Evolutionary conservation across 2,888 invertebrate species (phyloP), one percentile per base, ranked within the genome.

Genomic region (Tetranychus truncatus): DNA sequence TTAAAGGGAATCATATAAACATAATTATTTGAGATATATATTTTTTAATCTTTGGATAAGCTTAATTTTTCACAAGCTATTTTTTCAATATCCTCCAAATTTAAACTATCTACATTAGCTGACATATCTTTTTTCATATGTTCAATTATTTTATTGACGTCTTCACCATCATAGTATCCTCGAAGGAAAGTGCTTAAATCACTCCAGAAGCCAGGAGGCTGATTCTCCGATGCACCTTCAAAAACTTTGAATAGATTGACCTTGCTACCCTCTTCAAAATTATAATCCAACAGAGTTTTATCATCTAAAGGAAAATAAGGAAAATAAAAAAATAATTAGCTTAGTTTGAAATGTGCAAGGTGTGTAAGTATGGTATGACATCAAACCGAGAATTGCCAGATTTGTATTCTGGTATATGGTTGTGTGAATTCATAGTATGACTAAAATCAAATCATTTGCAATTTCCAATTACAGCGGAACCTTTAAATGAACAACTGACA

Each of bases 21-120:
- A 34, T 34, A 34, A 34, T 34, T 34, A 34, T 34, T 34, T 34
- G 34, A 34, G 34, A 34, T 34, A 34, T 34, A 34, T 34, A 34
- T 34, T 34, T 34, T 34, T 55, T 55, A 55, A 55, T 55, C 15
- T 55, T 55, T 55, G 15, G 9, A 2, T 15, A 55, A 55, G 15
- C 15, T 55, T 7, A 55, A 15, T 15, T 15, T 55, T 55, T 55
- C 55, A 7, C 15, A 55, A 21, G 79, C 79, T 45, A 79, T 74
- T 72, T 79, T 78, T 73, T 79, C 79, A 72, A 79, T 79, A 71
- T 79, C 79, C 74, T 79, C 79, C 67, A 79, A 72, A 73, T 78
- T 79, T 20, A 78, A 75, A 55, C 74, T 67, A 11, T 76, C 46
- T 34, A 77, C 66, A 34, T 71, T 69, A 24, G 67, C 44, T 8